These are phyloP conservation scores for Agrotis exclamationis DNA, from an alignment of 2,888 invertebrate genomes.

Conservation along the genomic window DNA sequence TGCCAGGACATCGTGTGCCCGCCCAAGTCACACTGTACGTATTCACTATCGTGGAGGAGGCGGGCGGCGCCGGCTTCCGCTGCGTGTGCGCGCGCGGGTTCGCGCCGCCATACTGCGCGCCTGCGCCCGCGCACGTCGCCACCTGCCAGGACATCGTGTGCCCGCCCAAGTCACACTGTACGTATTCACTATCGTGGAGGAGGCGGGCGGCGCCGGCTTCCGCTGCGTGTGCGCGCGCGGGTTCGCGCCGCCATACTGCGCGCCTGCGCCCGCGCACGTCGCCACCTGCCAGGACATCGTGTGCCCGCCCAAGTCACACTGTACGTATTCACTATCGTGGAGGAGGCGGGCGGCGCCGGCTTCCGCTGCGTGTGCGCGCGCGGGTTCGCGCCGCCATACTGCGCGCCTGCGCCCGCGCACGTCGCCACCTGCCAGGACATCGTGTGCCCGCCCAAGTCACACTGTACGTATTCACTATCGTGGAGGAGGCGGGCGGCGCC, in stretches of 20 bases:
- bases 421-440: slow-evolving; percentile 85
- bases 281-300: slow-evolving; percentile 85
- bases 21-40: slow-evolving; percentile 92
- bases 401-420: slow-evolving; percentile 76
- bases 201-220: slow-evolving; percentile 82
- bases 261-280: slow-evolving; percentile 73
- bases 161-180: slow-evolving; percentile 93
- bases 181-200: slow-evolving; percentile 81
- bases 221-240: slow-evolving; percentile 94
- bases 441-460: slow-evolving; percentile 92
- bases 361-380: slow-evolving; percentile 94
- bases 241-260: slow-evolving; percentile 85
- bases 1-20: slow-evolving; percentile 92
- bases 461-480: slow-evolving; percentile 86
- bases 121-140: slow-evolving; percentile 72
- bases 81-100: slow-evolving; percentile 94
- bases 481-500: slow-evolving; percentile 87
- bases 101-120: slow-evolving; percentile 83
- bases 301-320: slow-evolving; percentile 93
- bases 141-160: slow-evolving; percentile 90
- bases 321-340: slow-evolving; percentile 82
- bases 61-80: slow-evolving; percentile 84
- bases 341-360: slow-evolving; percentile 84
- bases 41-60: slow-evolving; percentile 83
- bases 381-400: slow-evolving; percentile 86